Evolutionary conservation across 1,140 invertebrate species (phyloP), one percentile per base, ranked within the genome.

Genomic region (Anthonomus grandis): DNA sequence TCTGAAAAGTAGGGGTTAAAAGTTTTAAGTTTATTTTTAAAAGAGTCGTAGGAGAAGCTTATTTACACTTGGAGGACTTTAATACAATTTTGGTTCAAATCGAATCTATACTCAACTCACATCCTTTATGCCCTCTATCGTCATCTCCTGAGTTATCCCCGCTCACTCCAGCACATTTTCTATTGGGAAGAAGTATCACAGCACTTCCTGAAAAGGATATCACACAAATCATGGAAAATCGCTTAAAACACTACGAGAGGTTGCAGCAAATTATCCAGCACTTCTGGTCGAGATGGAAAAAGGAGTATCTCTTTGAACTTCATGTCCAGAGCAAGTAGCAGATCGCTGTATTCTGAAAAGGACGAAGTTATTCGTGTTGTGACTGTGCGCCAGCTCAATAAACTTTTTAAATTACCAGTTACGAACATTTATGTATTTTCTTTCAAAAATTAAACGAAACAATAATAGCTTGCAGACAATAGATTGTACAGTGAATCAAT

Each of bases 281-380:
- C n/a, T n/a, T n/a, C n/a, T n/a, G n/a, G n/a, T n/a, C n/a, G n/a
- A n/a, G n/a, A n/a, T n/a, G n/a, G n/a, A n/a, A n/a, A n/a, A n/a
- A n/a, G n/a, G n/a, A n/a, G n/a, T n/a, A n/a, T n/a, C n/a, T n/a
- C n/a, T n/a, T n/a, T n/a, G n/a, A n/a, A n/a, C n/a, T n/a, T n/a
- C n/a, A n/a, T n/a, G 68, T 39, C 27, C 12, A 24, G 65, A 15
- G 65, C 31, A 19, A 22, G 42, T 36, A 39, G 69, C 12, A 13
- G n/a, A 1, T 15, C 47, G 13, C 15, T 61, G 0, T 55, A 63
- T 48, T 57, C 59, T 1, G 67, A 59, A 17, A 50, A 44, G 8
- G 66, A 70, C 58, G 62, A 60, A 5, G 34, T 47, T 12, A 56
- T 64, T 1, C n/a, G 68, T 27, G 57, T 59, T 1, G 65, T 57